Evolutionary conservation across 2,797 vertebrate genomes (phyloP).

Genomic region (Spinus olivaceus): DNA sequence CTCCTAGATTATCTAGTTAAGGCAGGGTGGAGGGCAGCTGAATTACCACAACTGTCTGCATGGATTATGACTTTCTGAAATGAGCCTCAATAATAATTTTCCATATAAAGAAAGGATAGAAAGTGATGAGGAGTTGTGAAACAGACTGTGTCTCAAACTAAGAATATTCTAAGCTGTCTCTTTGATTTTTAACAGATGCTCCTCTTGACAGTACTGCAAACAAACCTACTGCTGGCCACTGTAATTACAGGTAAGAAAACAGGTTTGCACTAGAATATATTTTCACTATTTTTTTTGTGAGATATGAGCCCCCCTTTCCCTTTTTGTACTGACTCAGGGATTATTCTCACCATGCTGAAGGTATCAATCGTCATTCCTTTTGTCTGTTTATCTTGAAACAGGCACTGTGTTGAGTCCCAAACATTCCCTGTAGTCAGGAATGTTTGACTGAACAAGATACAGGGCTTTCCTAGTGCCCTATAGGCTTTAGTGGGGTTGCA

Average conservation of each 20-base stretch:
- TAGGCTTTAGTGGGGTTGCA: neutral
- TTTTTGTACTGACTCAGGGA: neutral
- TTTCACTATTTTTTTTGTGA: neutral
- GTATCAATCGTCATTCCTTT: neutral
- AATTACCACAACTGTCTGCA: neutral
- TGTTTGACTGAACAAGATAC: neutral
- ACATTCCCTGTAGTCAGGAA: neutral
- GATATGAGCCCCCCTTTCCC: rapidly evolving
- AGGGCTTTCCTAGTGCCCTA: neutral
- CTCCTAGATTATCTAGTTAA: neutral
- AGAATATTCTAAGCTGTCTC: neutral
- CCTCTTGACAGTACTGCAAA: neutral
- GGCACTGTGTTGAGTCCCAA: neutral
- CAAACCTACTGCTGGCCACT: neutral
- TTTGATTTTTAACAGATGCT: constrained; percentile 51
- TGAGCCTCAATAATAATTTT: neutral
- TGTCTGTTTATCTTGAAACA: neutral
- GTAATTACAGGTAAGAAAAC: constrained; percentile 23
- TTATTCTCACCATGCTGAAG: neutral
- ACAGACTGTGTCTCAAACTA: neutral
- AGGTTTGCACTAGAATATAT: neutral
- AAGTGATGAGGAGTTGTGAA: neutral
- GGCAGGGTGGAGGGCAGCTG: neutral
- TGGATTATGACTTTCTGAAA: neutral
- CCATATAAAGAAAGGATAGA: neutral